A percentile compares a stretch with the other conserved stretches of the same genome.
phyloP scores from a whole-genome alignment of 1,140 invertebrate genomes.

The Araneus ventricosus region DNA sequence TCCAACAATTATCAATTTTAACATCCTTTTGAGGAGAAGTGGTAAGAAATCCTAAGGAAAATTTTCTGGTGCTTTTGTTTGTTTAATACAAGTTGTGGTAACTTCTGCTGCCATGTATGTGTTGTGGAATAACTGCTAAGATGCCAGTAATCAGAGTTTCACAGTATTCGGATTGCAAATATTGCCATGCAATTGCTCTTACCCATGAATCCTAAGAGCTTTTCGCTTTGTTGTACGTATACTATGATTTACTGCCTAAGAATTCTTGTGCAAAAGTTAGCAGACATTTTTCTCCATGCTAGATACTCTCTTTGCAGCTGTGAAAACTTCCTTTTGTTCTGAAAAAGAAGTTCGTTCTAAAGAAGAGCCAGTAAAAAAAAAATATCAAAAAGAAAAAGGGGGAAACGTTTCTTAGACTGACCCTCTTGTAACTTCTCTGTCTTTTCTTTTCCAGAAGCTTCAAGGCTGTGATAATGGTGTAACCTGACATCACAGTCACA shows the following conservation, averaged over 20 bases:
- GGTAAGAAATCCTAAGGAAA: too few relatives aligned
- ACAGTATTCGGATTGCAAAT: too few relatives aligned
- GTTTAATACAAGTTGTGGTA: too few relatives aligned
- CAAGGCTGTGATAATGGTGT: conserved; percentile 5
- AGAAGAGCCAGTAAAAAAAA: neutral
- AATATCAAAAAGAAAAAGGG: neutral
- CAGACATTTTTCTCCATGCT: neutral
- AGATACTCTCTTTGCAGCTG: neutral
- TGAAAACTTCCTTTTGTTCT: conserved; percentile 41
- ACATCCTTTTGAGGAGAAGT: too few relatives aligned
- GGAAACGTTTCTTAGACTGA: neutral
- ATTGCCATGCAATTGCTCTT: too few relatives aligned
- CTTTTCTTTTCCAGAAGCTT: neutral
- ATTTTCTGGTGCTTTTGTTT: too few relatives aligned
- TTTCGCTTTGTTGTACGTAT: neutral
- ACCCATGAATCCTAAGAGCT: too few relatives aligned
- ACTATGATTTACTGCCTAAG: neutral
- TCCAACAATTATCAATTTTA: too few relatives aligned
- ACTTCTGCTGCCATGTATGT: too few relatives aligned
- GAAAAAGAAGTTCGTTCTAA: neutral
- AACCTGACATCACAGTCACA: conserved; percentile 40
- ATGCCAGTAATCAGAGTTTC: too few relatives aligned
- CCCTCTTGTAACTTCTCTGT: neutral
- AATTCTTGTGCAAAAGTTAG: neutral
- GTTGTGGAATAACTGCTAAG: too few relatives aligned